Evolutionary conservation across 2,113 vertebrate species (phyloP).

Genomic region (Chloropsis cyanopogon): DNA sequence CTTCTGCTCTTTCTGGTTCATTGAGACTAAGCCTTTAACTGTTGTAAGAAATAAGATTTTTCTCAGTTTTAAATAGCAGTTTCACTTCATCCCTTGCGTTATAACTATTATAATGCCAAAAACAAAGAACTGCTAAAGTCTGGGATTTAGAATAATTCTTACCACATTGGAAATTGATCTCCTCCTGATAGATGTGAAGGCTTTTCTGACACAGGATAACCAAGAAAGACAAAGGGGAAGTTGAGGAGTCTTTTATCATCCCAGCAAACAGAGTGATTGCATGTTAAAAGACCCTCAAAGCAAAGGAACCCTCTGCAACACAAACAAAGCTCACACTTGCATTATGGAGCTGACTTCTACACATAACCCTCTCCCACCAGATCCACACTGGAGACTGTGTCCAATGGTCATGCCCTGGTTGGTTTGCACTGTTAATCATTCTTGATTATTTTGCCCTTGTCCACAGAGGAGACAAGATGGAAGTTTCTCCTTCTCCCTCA

Average conservation of each 20-base stretch:
- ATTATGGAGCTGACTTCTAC: not conserved
- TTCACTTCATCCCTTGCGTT: slow-evolving; percentile 3
- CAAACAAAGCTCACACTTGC: not conserved
- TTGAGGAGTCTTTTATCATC: not conserved
- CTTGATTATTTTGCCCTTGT: not conserved
- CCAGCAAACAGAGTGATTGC: not conserved
- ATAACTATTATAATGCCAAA: not conserved
- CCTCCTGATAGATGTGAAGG: not conserved
- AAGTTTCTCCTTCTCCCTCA: not conserved
- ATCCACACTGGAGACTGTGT: not conserved
- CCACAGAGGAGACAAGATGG: not conserved
- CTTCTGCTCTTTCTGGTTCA: slow-evolving; percentile 7
- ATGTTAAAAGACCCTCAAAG: not conserved
- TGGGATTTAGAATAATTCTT: slow-evolving; percentile 9
- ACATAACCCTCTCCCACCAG: not conserved
- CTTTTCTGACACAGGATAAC: not conserved
- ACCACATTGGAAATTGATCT: not conserved
- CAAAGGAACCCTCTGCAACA: not conserved
- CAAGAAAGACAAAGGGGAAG: not conserved
- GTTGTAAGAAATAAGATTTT: slow-evolving; percentile 24
- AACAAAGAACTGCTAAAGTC: not conserved
- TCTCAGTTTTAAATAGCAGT: not conserved
- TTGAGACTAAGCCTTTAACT: slow-evolving; percentile 17
- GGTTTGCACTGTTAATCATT: not conserved
- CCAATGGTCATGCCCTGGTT: not conserved